Evolutionary conservation across 2,113 vertebrate species (phyloP).

Genomic region (Candoia aspera): DNA sequence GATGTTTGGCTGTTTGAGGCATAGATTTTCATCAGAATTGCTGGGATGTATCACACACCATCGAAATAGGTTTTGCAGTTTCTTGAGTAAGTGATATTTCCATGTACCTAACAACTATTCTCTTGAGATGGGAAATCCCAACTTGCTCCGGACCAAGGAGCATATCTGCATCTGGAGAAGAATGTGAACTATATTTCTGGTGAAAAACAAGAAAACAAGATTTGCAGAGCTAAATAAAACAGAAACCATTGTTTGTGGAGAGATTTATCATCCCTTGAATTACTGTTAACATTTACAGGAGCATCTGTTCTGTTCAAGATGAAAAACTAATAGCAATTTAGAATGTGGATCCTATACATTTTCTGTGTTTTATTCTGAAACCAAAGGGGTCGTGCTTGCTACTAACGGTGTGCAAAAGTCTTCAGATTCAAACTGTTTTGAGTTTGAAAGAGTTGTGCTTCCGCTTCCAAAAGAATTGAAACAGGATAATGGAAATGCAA

Average conservation of each 20-base stretch:
- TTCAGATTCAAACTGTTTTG: background rate
- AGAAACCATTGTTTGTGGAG: background rate
- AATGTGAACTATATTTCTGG: background rate
- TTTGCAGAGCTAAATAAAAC: background rate
- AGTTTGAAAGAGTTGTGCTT: background rate
- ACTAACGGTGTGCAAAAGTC: background rate
- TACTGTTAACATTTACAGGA: background rate
- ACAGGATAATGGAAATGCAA: background rate
- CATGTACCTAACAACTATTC: background rate
- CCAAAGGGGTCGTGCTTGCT: background rate
- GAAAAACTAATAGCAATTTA: background rate
- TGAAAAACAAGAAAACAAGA: background rate
- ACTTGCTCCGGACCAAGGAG: background rate
- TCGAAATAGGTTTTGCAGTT: background rate
- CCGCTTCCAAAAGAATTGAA: background rate
- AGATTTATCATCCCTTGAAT: background rate
- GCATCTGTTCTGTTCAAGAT: background rate
- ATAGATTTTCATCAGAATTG: background rate
- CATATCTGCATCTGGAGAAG: background rate
- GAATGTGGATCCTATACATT: no score
- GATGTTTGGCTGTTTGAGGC: background rate
- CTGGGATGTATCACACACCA: background rate
- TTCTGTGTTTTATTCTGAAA: background rate
- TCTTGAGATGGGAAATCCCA: background rate
- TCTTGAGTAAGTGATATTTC: background rate